phyloP scores from a whole-genome alignment of 2,113 vertebrate genomes.

The Phrynosoma platyrhinos region DNA sequence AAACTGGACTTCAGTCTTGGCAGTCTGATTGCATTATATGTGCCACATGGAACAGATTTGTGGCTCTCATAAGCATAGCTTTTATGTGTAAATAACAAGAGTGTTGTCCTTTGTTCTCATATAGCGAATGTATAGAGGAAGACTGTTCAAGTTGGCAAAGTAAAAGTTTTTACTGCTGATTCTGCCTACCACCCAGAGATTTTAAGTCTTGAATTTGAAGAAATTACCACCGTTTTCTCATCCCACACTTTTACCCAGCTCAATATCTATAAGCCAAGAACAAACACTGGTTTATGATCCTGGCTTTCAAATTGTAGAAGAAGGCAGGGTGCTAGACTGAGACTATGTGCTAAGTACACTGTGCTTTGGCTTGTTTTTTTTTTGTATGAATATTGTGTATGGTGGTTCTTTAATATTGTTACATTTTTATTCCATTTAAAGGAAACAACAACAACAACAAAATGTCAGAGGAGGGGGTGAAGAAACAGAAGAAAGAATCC shows the following conservation, averaged over 20 bases:
- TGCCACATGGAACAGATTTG: not conserved
- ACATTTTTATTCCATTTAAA: too few relatives aligned
- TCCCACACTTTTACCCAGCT: slow-evolving; percentile 45
- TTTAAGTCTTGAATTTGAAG: slow-evolving; percentile 51
- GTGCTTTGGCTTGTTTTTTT: not conserved
- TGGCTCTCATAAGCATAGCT: not conserved
- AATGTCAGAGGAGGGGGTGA: too few relatives aligned
- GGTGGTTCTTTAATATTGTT: not conserved
- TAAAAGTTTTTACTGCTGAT: not conserved
- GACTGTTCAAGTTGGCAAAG: slow-evolving; percentile 62
- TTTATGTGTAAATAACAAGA: slow-evolving; percentile 37
- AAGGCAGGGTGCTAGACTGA: not conserved
- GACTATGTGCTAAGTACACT: not conserved
- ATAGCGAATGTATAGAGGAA: slow-evolving; percentile 38
- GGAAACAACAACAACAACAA: too few relatives aligned
- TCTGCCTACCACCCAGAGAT: slow-evolving; percentile 57
- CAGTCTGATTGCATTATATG: not conserved
- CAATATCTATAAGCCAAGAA: not conserved
- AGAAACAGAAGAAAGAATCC: too few relatives aligned
- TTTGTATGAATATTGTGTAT: not conserved
- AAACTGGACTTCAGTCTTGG: not conserved
- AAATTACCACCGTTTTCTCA: slow-evolving; percentile 56
- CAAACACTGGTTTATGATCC: not conserved
- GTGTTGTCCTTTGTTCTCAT: slow-evolving; percentile 40
- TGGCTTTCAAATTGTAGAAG: not conserved